Evolutionary conservation across 1,140 invertebrate species (phyloP), one percentile per base, ranked within the genome.

Genomic region (Temnothorax curvispinosus): DNA sequence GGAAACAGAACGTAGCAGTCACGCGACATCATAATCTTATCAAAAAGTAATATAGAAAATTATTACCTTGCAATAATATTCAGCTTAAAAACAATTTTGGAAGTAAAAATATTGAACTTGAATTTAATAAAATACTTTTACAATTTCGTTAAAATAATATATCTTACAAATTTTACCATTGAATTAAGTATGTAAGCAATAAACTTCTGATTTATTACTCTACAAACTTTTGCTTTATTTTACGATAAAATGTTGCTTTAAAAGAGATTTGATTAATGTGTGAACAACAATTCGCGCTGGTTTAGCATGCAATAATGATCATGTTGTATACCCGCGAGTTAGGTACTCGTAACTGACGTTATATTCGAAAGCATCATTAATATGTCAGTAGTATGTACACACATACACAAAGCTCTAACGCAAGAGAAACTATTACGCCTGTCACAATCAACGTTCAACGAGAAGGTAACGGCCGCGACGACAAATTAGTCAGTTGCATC

Each of bases 21-120:
- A 90, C 81, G 88, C 81, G 52, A 90, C 67, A 60, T 76, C 13
- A 54, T 52, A 62, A 67, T 62, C 27, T 27, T 60, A 74, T 52
- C 77, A 11, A 47, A 8, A 5, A 52, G 65, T 75, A 47, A 3
- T 11, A 13, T 11, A 80, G n/a, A 18, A 50, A 56, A 60, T 80
- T 32, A 44, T 32, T 3, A 41, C 8, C 38, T 3, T 58, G 18
- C 52, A 5, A 21, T 60, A 35, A 52, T 62, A 75, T 3, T 11
- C 6, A n/a, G 1, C n/a, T 58, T 56, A 3, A 50, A 27, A 44
- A 7, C 32, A 60, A 58, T 38, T 58, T 35, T 62, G 0, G n/a
- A 47, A 47, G 4, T 35, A 47, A 32, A 8, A 74, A 15, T 21
- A 38, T 56, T 44, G 0, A 44, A 27, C 21, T 50, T 50, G 7